phyloP scores from a whole-genome alignment of 2,797 vertebrate species.

The Sebastes nivosus region DNA sequence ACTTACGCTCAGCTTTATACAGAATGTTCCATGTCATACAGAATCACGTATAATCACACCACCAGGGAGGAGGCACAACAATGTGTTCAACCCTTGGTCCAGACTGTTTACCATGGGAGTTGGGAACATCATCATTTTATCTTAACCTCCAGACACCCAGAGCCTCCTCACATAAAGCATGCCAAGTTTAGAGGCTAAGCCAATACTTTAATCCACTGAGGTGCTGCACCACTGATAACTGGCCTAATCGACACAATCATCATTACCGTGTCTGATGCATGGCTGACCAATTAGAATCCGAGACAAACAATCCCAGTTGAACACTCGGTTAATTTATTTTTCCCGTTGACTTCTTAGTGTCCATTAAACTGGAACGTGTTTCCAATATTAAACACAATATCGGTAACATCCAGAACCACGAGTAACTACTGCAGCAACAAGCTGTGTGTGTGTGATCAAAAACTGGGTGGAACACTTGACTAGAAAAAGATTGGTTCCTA shows the following conservation, averaged over 20 bases:
- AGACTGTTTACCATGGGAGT: not conserved
- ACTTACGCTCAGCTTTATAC: not conserved
- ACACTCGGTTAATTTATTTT: no score
- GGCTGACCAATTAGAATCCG: not conserved
- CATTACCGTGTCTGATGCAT: no score
- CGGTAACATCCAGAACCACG: not conserved
- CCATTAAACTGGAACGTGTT: not conserved
- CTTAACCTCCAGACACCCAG: not conserved
- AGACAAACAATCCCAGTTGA: no score
- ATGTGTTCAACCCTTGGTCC: not conserved
- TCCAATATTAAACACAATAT: not conserved
- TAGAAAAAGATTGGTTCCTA: not conserved
- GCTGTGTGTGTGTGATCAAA: not conserved
- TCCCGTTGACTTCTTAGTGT: not conserved
- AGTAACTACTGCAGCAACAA: not conserved
- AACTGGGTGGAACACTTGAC: not conserved
- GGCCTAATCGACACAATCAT: no score
- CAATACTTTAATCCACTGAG: not conserved
- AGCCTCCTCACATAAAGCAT: not conserved
- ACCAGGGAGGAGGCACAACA: not conserved
- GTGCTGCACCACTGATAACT: no score
- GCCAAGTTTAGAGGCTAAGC: not conserved
- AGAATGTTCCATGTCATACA: not conserved
- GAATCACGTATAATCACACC: no score
- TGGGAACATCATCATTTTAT: not conserved